Evolutionary conservation across 2,113 vertebrate genomes (phyloP).

Genomic region (Mungos mungo): DNA sequence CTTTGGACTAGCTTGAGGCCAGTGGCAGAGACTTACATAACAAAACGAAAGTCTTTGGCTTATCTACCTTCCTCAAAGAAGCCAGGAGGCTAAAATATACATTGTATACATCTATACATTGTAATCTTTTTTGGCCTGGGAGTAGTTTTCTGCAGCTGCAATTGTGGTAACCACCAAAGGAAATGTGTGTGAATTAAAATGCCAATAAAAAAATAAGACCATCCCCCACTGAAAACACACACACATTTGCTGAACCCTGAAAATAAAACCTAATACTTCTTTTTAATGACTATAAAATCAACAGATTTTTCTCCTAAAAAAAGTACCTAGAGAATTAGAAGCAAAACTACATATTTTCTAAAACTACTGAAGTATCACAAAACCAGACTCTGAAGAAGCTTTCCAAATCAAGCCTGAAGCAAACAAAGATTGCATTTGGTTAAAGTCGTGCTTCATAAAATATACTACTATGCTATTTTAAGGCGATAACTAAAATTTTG

Average conservation of each 20-base stretch:
- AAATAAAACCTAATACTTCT: background rate
- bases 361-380: background rate
- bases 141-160: background rate
- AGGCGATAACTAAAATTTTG: background rate
- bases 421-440: constrained; percentile 28
- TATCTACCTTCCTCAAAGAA: constrained; percentile 31
- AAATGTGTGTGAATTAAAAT: constrained; percentile 27
- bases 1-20: constrained; percentile 26
- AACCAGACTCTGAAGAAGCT: background rate
- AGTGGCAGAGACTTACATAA: constrained; percentile 49
- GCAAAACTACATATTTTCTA: background rate
- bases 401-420: constrained; percentile 48
- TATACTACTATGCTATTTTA: constrained; percentile 42
- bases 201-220: background rate
- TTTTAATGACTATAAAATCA: background rate
- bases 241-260: background rate
- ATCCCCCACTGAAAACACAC: background rate
- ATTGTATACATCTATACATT: background rate
- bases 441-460: constrained; percentile 9
- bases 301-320: background rate
- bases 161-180: background rate
- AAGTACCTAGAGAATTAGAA: background rate
- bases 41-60: constrained; percentile 31
- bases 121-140: background rate
- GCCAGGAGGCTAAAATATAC: background rate